These are phyloP conservation scores for Oceanodroma tethys DNA, from an alignment of 2,113 vertebrate genomes.

Conservation along the genomic window DNA sequence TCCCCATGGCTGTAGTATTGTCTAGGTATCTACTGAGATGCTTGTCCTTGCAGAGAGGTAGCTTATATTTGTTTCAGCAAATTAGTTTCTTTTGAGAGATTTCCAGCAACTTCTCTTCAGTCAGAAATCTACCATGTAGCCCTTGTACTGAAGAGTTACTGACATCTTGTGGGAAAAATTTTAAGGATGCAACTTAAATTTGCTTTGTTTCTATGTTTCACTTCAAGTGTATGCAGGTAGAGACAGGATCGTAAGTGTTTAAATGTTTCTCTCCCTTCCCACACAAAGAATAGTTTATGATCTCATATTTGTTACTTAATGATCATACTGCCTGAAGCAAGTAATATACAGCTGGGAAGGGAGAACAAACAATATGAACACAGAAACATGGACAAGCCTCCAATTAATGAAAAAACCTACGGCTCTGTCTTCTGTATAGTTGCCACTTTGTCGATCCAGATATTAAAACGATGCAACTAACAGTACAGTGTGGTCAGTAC, in stretches of 20 bases:
- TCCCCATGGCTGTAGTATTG: not conserved
- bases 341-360: not conserved
- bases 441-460: not conserved
- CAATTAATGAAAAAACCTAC: not conserved
- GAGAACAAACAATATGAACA: not conserved
- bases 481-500: accelerated
- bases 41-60: not conserved
- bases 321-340: not conserved
- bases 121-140: not conserved
- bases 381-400: not conserved
- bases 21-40: not conserved
- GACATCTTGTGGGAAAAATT: not conserved
- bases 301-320: not conserved
- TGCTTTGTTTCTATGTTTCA: not conserved
- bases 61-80: not conserved
- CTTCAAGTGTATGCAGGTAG: not conserved
- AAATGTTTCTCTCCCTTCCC: not conserved
- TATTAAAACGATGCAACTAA: not conserved
- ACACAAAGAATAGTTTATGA: not conserved
- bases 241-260: not conserved
- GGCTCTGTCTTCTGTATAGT: not conserved
- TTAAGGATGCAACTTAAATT: not conserved
- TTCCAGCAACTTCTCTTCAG: not conserved
- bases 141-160: not conserved
- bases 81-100: not conserved